A percentile compares a stretch with the other conserved stretches of the same genome.
Evolutionary conservation across 2,797 vertebrate genomes (phyloP).

Genomic region (Sebastes paucispinis): DNA sequence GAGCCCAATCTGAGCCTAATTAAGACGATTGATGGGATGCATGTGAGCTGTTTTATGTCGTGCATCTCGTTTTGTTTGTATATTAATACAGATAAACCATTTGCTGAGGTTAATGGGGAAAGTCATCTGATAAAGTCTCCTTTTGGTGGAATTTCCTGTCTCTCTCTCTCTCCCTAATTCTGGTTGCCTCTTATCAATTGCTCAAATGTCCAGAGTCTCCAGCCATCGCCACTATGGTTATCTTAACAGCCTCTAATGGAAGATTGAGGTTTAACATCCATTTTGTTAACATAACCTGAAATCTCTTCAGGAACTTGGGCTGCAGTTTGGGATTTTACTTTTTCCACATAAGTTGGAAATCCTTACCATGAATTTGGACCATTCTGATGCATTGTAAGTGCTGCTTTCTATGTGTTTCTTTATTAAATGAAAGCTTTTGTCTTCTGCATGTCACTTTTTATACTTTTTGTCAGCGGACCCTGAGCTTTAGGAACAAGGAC

Average conservation of each 20-base stretch:
- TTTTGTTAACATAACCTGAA: not conserved
- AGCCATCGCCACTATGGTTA: too few species aligned
- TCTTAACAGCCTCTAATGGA: not conserved
- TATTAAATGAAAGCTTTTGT: not conserved
- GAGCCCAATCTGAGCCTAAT: too few species aligned
- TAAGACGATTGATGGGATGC: too few species aligned
- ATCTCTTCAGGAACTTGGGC: not conserved
- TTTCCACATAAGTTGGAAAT: not conserved
- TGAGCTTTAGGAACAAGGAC: not conserved
- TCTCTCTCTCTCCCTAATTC: too few species aligned
- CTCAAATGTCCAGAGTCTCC: too few species aligned
- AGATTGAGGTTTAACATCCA: not conserved
- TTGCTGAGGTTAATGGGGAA: too few species aligned
- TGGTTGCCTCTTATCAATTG: too few species aligned
- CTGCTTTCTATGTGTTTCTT: not conserved
- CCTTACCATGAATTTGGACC: not conserved
- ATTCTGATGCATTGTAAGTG: not conserved
- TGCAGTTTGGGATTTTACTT: not conserved
- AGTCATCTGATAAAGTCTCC: too few species aligned
- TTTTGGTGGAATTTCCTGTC: too few species aligned
- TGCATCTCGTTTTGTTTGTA: too few species aligned
- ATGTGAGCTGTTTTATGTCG: too few species aligned
- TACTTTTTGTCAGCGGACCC: not conserved
- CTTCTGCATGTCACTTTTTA: not conserved
- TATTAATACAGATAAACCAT: too few species aligned